Percentiles rank a stretch among this genome's conserved stretches.
Conservation (phyloP, 1,140 invertebrate genomes). For the Teleopsis dalmanni region DNA sequence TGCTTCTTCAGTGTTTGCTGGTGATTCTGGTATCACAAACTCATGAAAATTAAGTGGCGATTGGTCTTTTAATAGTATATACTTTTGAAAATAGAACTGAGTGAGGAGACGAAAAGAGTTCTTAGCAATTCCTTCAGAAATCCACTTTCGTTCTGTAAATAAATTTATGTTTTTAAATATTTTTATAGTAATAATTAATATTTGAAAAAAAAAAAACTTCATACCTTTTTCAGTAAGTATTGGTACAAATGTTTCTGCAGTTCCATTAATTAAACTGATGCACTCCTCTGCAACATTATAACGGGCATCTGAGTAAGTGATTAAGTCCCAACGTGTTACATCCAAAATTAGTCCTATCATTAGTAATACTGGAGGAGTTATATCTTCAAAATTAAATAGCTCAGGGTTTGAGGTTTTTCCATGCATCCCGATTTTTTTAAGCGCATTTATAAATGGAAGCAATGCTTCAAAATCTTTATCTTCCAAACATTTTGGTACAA, state of each 20-base stretch:
- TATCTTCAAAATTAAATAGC: slow-evolving; percentile 11
- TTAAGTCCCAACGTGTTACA: slow-evolving; percentile 18
- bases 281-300: slow-evolving; percentile 11
- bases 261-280: slow-evolving; percentile 15
- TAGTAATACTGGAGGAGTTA: slow-evolving; percentile 15
- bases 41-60: slow-evolving; percentile 13
- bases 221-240: slow-evolving; percentile 15
- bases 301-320: slow-evolving; percentile 14
- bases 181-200: not conserved
- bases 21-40: slow-evolving; percentile 11
- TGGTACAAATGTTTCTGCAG: slow-evolving; percentile 15
- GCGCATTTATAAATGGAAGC: slow-evolving; percentile 10
- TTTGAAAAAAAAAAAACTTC: not conserved
- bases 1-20: slow-evolving; percentile 10
- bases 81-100: slow-evolving; percentile 22
- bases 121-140: slow-evolving; percentile 14
- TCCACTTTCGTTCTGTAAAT: slow-evolving; percentile 18
- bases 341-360: slow-evolving; percentile 18
- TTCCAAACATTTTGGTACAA: slow-evolving; percentile 11
- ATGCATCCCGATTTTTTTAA: slow-evolving; percentile 10
- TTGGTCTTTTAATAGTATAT: slow-evolving; percentile 9
- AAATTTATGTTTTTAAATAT: not conserved
- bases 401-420: slow-evolving; percentile 8
- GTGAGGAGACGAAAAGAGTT: slow-evolving; percentile 12
- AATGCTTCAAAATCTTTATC: slow-evolving; percentile 6